Conservation (phyloP, 2,113 vertebrate species). For the Zosterops borbonicus region DNA sequence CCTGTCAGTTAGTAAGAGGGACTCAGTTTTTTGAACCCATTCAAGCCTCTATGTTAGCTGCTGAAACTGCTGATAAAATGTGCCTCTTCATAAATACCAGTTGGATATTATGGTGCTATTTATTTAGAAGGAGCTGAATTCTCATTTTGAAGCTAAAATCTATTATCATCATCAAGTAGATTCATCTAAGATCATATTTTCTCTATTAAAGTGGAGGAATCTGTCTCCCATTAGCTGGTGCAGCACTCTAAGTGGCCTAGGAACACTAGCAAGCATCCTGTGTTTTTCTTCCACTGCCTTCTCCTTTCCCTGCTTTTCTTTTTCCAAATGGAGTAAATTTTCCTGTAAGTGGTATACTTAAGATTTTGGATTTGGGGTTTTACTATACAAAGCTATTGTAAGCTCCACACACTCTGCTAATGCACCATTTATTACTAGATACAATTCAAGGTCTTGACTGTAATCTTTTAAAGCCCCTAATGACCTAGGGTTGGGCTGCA, state of each 20-base stretch:
- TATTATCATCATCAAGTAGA: background rate
- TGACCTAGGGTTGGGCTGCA: constrained; percentile 1
- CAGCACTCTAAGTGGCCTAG: background rate
- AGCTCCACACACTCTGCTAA: background rate
- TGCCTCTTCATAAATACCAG: background rate
- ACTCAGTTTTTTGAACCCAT: background rate
- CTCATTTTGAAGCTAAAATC: constrained; percentile 8
- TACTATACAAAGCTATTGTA: background rate
- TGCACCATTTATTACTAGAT: background rate
- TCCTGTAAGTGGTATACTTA: background rate
- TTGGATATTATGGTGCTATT: background rate
- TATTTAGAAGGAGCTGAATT: background rate
- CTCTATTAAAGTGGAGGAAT: background rate
- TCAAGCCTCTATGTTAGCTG: background rate
- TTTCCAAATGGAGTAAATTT: background rate
- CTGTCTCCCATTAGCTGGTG: background rate
- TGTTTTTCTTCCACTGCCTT: background rate
- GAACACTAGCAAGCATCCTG: background rate
- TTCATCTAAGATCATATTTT: background rate
- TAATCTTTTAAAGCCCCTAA: constrained; percentile 36
- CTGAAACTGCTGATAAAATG: background rate
- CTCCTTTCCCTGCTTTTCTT: background rate
- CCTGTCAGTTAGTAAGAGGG: background rate
- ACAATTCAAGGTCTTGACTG: constrained; percentile 19
- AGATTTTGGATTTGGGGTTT: background rate